Percentiles rank a stretch among this genome's conserved stretches.
Evolutionary conservation across 2,797 vertebrate genomes (phyloP).

Genomic region (Cottoperca gobio): DNA sequence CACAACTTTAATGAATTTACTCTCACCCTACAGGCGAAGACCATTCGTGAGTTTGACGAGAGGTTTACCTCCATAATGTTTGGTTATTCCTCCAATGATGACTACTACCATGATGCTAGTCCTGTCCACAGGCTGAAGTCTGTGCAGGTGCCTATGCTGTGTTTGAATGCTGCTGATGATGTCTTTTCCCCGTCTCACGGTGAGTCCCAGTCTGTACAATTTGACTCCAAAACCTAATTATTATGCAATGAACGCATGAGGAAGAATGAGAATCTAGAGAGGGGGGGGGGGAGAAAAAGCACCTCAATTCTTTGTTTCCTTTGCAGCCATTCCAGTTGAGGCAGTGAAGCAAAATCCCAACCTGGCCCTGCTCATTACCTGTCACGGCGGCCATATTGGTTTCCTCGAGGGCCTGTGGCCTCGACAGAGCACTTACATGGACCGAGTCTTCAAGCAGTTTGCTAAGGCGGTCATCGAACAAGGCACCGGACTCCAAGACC

Average conservation of each 20-base stretch:
- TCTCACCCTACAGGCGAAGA: constrained; percentile 88
- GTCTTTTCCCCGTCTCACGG: constrained; percentile 97
- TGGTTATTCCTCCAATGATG: constrained; percentile 94
- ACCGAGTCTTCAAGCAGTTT: constrained; percentile 98
- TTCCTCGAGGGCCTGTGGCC: constrained; percentile 99
- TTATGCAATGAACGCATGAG: neutral
- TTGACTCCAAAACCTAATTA: too few species aligned
- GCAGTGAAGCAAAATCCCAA: constrained; percentile 97
- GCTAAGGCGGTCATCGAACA: constrained; percentile 95
- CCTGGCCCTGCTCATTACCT: constrained; percentile 94
- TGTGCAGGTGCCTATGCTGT: constrained; percentile 96
- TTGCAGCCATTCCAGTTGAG: constrained; percentile 94
- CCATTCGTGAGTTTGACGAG: constrained; percentile 96
- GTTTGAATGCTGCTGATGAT: constrained; percentile 96
- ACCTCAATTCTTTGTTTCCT: constrained; percentile 15
- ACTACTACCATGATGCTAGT: constrained; percentile 96
- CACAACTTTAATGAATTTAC: neutral
- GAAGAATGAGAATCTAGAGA: neutral
- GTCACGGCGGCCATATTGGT: constrained; percentile 96
- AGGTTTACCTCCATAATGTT: constrained; percentile 98
- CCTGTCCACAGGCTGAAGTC: constrained; percentile 92
- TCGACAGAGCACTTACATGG: constrained; percentile 97
- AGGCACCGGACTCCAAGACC: constrained; percentile 86
- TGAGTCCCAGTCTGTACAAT: constrained; percentile 72
- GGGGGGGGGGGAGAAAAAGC: too few species aligned